Evolutionary conservation across 2,113 vertebrate genomes (phyloP).

Genomic region (Hydropotes inermis): DNA sequence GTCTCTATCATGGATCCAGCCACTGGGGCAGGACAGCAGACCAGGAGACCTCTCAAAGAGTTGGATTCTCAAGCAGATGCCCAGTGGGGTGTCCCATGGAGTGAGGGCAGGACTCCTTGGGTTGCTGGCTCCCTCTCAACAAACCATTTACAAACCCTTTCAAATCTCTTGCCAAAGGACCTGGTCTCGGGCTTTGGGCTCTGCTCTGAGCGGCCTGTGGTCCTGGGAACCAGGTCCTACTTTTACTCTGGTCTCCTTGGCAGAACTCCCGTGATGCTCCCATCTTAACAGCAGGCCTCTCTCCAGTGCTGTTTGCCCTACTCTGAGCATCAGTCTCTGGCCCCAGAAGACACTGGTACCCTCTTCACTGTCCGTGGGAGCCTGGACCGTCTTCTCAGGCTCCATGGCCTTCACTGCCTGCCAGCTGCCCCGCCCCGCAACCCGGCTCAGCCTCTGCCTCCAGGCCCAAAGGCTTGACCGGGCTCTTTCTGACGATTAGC

Average conservation of each 20-base stretch:
- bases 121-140: not conserved
- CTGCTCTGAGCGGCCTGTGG: not conserved
- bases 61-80: not conserved
- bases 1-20: not conserved
- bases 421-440: not conserved
- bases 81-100: not conserved
- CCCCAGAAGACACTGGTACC: fast-evolving
- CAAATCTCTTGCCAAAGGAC: not conserved
- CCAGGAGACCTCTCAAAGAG: not conserved
- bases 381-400: not conserved
- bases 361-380: not conserved
- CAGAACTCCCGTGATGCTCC: fast-evolving
- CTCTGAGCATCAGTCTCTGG: fast-evolving
- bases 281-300: not conserved
- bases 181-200: not conserved
- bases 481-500: too few relatives aligned
- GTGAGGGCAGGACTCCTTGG: fast-evolving
- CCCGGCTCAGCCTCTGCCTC: not conserved
- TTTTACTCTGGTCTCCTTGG: not conserved
- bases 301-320: not conserved
- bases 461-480: too few relatives aligned
- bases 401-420: fast-evolving
- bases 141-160: not conserved
- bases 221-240: not conserved
- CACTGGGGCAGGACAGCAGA: too few relatives aligned